Percentiles rank a stretch among this genome's conserved stretches.
These are phyloP conservation scores for Myiozetetes cayanensis DNA, from an alignment of 2,113 vertebrate species.

Conservation along the genomic window DNA sequence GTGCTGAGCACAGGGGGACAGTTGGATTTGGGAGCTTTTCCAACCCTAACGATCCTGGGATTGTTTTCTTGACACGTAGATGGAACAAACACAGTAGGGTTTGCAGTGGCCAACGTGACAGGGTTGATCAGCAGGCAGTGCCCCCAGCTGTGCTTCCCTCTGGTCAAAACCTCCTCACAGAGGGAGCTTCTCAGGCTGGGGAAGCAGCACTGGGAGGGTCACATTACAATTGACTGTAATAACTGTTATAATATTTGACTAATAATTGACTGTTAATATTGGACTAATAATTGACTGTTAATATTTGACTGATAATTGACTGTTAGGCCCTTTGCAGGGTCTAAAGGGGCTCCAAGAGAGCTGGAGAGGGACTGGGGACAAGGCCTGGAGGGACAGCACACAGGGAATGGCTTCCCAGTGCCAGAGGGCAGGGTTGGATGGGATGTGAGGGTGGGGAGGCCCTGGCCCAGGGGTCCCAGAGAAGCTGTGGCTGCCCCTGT, in stretches of 20 bases:
- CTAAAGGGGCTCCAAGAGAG: too few species aligned
- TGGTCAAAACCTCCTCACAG: background rate
- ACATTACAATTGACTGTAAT: background rate
- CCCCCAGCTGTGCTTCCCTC: background rate
- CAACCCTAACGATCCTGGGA: background rate
- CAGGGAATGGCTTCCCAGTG: too few species aligned
- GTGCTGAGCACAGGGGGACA: accelerated
- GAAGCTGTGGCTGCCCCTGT: too few species aligned
- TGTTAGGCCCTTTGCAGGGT: too few species aligned
- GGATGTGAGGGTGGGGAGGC: too few species aligned
- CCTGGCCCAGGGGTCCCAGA: too few species aligned
- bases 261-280: too few species aligned
- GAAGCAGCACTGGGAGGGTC: background rate
- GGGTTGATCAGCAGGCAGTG: background rate
- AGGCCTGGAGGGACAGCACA: too few species aligned
- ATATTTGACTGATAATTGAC: too few species aligned
- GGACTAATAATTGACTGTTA: background rate
- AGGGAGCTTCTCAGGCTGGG: background rate
- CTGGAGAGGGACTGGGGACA: too few species aligned
- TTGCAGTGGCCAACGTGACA: background rate
- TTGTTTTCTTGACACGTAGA: accelerated
- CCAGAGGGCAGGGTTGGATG: too few species aligned
- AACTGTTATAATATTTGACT: too few species aligned
- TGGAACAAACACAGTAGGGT: background rate
- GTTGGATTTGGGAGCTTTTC: background rate